Conservation (phyloP, 2,888 invertebrate species). For the Spicauda simplicius region DNA sequence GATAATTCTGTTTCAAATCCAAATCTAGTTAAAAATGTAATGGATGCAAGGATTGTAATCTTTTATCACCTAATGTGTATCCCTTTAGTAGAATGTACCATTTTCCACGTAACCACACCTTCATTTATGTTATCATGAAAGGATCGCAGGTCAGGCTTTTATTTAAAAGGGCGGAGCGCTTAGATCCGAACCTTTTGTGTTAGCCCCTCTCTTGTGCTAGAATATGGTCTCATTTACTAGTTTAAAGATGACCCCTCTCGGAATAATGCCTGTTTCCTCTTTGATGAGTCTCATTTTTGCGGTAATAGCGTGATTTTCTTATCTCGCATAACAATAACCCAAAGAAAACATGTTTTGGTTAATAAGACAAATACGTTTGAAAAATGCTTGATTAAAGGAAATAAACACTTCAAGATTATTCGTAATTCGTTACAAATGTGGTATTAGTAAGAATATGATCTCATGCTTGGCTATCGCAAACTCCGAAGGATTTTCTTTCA, state of each 20-base stretch:
- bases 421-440: too few species aligned
- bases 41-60: neutral
- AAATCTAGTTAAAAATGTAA: neutral
- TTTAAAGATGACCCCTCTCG: conserved; percentile 18
- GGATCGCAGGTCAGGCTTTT: conserved; percentile 16
- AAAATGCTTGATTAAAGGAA: too few species aligned
- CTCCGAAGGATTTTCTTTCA: too few species aligned
- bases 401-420: too few species aligned
- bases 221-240: conserved; percentile 17
- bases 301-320: conserved; percentile 1
- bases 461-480: too few species aligned
- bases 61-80: conserved; percentile 1
- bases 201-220: conserved; percentile 8
- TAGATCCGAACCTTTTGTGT: conserved; percentile 15
- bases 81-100: neutral
- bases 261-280: conserved; percentile 12
- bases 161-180: conserved; percentile 17
- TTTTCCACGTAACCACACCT: neutral
- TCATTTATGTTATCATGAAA: conserved; percentile 6
- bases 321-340: neutral
- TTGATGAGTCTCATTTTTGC: conserved; percentile 1
- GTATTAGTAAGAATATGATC: too few species aligned
- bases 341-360: too few species aligned
- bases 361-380: too few species aligned
- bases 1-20: too few species aligned